Evolutionary conservation across 2,888 invertebrate genomes (phyloP), one percentile per base, ranked within the genome.

Genomic region (Leptinotarsa juncta): DNA sequence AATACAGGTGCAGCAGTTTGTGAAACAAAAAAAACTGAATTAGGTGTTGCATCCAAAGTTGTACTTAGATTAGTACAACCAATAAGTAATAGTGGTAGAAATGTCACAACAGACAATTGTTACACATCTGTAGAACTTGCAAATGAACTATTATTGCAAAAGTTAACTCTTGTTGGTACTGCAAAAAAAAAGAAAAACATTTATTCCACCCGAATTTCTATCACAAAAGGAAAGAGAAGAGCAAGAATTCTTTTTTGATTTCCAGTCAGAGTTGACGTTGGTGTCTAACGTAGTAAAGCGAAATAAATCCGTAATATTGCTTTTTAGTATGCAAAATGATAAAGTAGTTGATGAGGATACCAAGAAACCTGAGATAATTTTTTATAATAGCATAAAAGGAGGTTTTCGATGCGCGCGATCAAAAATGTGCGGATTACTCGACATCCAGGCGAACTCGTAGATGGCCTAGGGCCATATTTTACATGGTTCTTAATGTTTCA

Each of bases 321-420:
- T 77, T 48, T 82, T 80, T 42, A 70, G 74, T n/a, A 81, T 80
- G 80, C 81, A 82, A 67, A 65, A 75, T 67, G 60, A 74, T 32
- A 69, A 72, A 53, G 53, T 57, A 15, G 69, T 73, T 16, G 77
- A 80, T 78, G 53, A 60, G 14, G 65, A 72, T n/a, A 73, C 70
- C n/a, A 65, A 73, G 60, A 78, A 80, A 66, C 77, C 79, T 49
- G 77, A 81, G 23, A 80, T 80, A 18, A 80, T 81, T 60, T 70
- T 15, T 65, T 82, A 83, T 32, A 10, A 32, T 2, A 32, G 32
- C 7, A 32, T 2, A 32, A 32, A 10, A 32, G 2, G 10, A 32
- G 7, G 32, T n/a, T 32, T 10, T 32, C 32, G 26, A 26, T 26
- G 4, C 5, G 1, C 26, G 4, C 26, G 1, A 26, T 26, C 4